phyloP scores from a whole-genome alignment of 2,888 invertebrate species.

The Dendrolimus houi region DNA sequence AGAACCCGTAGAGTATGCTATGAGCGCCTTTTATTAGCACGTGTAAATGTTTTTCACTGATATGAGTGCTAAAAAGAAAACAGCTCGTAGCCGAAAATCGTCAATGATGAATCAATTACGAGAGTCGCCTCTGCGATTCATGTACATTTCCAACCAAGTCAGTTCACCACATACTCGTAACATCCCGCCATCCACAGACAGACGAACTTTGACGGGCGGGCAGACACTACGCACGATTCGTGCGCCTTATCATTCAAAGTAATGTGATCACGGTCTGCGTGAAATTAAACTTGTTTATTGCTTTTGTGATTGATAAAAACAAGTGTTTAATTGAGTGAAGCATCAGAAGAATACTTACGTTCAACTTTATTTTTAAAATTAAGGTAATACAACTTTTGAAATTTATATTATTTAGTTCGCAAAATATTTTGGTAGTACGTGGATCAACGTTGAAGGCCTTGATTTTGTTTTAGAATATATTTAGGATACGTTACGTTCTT shows the following conservation, averaged over 20 bases:
- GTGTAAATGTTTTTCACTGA: neutral
- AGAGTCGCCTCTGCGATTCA: neutral
- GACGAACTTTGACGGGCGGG: constrained; percentile 25
- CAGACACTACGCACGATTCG: constrained; percentile 20
- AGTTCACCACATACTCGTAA: neutral
- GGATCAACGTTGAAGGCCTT: constrained; percentile 35
- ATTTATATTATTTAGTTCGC: neutral
- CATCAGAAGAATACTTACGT: no score
- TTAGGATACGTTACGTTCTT: constrained; percentile 60
- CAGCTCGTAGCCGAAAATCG: neutral
- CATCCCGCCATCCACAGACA: constrained; percentile 10
- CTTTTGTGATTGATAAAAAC: no score
- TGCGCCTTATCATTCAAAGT: constrained; percentile 3
- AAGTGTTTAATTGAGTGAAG: no score
- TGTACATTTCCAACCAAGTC: neutral
- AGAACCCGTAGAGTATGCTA: neutral
- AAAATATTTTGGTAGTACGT: neutral
- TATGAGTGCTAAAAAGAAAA: neutral
- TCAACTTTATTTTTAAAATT: no score
- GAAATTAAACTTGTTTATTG: no score
- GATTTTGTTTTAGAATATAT: constrained; percentile 59
- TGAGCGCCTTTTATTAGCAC: neutral
- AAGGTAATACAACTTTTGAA: no score
- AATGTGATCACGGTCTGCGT: constrained; percentile 3
- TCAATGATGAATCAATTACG: neutral